These are phyloP conservation scores for Scaptomyza cyrtandrae DNA, from an alignment of 2,888 invertebrate species.

Conservation along the genomic window DNA sequence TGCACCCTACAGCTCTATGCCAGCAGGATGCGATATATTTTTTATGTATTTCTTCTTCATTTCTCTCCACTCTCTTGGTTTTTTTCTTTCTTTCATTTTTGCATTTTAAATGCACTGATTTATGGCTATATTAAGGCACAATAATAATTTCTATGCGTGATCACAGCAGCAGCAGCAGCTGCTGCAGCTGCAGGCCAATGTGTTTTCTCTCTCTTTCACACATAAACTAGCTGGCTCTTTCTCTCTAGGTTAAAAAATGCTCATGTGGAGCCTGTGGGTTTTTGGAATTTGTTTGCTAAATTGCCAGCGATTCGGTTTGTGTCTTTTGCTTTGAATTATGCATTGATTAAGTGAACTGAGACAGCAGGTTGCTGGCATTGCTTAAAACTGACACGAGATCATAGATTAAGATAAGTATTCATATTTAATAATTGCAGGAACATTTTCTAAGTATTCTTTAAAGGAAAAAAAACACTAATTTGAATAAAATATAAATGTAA, in stretches of 20 bases:
- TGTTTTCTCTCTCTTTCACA: background rate
- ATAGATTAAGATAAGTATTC: constrained; percentile 12
- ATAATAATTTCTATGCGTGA: constrained; percentile 79
- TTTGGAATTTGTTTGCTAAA: constrained; percentile 45
- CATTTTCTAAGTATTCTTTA: background rate
- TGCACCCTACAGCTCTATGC: constrained; percentile 45
- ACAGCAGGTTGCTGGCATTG: constrained; percentile 48
- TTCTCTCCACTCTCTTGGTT: too few relatives aligned
- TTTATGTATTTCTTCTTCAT: background rate
- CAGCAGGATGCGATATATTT: constrained; percentile 75
- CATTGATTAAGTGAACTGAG: constrained; percentile 61
- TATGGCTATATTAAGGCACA: constrained; percentile 78
- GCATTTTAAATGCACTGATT: constrained; percentile 76
- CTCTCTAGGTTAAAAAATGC: background rate
- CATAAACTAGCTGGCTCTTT: background rate
- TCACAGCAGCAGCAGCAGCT: constrained; percentile 60
- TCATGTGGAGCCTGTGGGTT: constrained; percentile 6
- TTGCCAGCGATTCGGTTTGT: constrained; percentile 43
- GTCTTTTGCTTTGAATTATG: constrained; percentile 35
- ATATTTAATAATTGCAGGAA: constrained; percentile 3
- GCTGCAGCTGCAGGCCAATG: constrained; percentile 21
- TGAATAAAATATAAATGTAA: too few relatives aligned
- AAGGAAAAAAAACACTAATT: background rate
- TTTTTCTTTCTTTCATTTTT: constrained; percentile 19
- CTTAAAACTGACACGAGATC: constrained; percentile 11